These are phyloP conservation scores for Scomber colias DNA, from an alignment of 2,113 vertebrate species.

Conservation along the genomic window DNA sequence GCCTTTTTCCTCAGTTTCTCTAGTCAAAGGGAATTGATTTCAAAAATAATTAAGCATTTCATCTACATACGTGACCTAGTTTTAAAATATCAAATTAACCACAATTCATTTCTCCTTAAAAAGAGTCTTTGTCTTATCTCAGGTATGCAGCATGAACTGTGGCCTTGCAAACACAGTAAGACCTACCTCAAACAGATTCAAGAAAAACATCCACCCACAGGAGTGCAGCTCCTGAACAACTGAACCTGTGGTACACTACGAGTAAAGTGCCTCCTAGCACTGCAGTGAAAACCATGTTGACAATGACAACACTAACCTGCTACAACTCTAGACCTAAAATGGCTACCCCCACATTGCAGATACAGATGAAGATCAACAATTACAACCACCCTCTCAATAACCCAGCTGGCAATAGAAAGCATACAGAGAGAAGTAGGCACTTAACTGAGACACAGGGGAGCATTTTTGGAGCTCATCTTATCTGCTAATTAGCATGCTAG, in stretches of 20 bases:
- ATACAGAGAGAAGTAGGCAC: slow-evolving; percentile 4
- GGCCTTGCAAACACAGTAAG: slow-evolving; percentile 19
- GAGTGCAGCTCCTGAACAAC: not conserved
- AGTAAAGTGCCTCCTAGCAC: not conserved
- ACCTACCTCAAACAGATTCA: slow-evolving; percentile 22
- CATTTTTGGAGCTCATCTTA: slow-evolving; percentile 30
- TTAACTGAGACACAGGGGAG: not conserved
- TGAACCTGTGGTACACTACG: not conserved
- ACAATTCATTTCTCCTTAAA: too few species aligned
- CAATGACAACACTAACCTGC: slow-evolving; percentile 11
- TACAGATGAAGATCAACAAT: slow-evolving; percentile 2
- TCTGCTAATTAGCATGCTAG: slow-evolving; percentile 45
- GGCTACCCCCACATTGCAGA: slow-evolving; percentile 8
- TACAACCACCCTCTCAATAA: not conserved
- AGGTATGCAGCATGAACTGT: slow-evolving; percentile 41
- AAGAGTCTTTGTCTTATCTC: slow-evolving; percentile 50
- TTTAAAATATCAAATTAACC: too few species aligned
- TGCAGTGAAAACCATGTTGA: slow-evolving; percentile 9
- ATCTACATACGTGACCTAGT: too few species aligned
- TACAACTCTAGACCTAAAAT: slow-evolving; percentile 41
- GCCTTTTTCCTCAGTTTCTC: too few species aligned
- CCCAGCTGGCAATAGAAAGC: slow-evolving; percentile 15
- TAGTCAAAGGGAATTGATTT: too few species aligned
- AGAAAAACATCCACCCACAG: slow-evolving; percentile 38
- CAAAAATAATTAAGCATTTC: too few species aligned